Evolutionary conservation across 2,888 invertebrate genomes (phyloP).

Genomic region (Neoaliturus tenellus): DNA sequence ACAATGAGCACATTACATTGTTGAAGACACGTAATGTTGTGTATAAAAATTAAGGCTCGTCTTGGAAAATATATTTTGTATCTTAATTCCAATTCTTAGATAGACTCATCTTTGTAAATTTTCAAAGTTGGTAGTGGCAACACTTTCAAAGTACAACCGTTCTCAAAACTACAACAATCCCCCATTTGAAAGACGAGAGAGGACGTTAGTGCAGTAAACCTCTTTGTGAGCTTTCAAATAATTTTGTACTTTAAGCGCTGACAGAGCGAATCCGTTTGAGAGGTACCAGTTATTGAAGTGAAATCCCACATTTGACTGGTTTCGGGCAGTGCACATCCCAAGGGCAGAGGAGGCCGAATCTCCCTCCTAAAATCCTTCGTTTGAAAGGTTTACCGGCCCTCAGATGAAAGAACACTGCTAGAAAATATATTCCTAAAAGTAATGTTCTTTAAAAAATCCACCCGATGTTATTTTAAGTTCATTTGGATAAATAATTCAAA

Average conservation of each 20-base stretch:
- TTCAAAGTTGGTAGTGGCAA: too few species aligned
- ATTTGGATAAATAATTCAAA: too few species aligned
- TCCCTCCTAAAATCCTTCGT: neutral
- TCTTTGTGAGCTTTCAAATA: slow-evolving; percentile 40
- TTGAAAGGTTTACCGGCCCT: neutral
- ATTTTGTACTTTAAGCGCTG: neutral
- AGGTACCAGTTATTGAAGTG: neutral
- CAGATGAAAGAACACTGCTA: neutral
- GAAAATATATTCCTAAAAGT: neutral
- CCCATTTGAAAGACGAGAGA: neutral
- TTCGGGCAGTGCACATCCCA: neutral
- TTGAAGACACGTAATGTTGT: too few species aligned
- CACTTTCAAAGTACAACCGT: too few species aligned
- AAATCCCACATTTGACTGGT: neutral
- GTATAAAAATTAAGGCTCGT: too few species aligned
- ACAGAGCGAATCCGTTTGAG: neutral
- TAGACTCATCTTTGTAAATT: too few species aligned
- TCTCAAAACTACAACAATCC: too few species aligned
- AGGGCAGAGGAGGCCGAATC: too few species aligned
- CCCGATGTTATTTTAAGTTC: too few species aligned
- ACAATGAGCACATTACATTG: too few species aligned
- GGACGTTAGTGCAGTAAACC: neutral
- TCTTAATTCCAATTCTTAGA: too few species aligned
- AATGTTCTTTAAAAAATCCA: neutral
- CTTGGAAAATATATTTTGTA: too few species aligned